Base-by-base conservation (phyloP, 2,888 invertebrate genomes). In the Chymomyza amoena region DNA sequence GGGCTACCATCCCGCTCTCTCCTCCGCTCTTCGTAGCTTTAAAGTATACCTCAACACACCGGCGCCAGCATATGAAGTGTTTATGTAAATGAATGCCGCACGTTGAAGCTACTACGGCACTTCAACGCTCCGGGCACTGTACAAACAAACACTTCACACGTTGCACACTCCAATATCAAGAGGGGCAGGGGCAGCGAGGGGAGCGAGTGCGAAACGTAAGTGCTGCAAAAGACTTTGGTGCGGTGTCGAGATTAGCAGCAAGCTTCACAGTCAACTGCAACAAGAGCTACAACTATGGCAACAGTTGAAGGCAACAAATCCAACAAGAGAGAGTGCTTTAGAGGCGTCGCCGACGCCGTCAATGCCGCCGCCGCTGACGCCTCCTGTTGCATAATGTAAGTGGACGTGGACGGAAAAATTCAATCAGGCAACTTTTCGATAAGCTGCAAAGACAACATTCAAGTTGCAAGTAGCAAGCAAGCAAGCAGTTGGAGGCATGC, bases 361-460 rank as follows among this genome's bases (percentile, higher is more conserved):
- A 4, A 45, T 13, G 13, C 39, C 39, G 39, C 39, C 39, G 10
- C 13, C 39, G 39, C 1, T 13, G 10, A 2, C 39, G 13, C 6
- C 20, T 13, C 54, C 54, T 54, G 54, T n/a, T 54, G 54, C 54
- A 54, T 54, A 54, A 54, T 54, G 54, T 18, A 54, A 54, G 54
- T 54, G 54, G 54, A 54, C 54, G 20, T 45, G 15, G 57, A 20
- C 36, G 73, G 61, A 70, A 74, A 70, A 77, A 78, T 77, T 75
- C 77, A 77, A 77, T 77, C 76, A 77, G 78, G 75, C 82, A 82
- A 85, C 86, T 85, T 82, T 78, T 80, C 86, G 84, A 83, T 82
- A 82, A 87, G 85, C 87, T 87, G 84, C 78, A 81, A 77, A 78
- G 75, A 78, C 83, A 77, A 79, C 69, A 51, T 50, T 50, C 54